Evolutionary conservation across 2,113 vertebrate species (phyloP).

Genomic region (Edolisoma coerulescens): DNA sequence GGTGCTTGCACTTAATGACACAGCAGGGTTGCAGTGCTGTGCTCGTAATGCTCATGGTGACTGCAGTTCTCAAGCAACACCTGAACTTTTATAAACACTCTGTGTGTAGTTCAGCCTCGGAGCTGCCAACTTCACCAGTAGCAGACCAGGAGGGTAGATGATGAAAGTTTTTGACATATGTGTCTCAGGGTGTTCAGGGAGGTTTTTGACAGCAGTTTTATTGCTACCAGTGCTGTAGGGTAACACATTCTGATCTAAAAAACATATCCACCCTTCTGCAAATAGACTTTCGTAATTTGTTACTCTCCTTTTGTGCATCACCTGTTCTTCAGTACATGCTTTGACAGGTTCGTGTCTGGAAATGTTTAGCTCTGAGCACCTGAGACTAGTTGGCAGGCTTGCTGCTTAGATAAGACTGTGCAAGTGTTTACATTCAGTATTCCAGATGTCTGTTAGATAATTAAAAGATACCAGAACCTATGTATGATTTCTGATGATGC

Average conservation of each 20-base stretch:
- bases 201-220: slow-evolving; percentile 10
- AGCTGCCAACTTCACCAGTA: slow-evolving; percentile 30
- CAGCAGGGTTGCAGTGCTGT: background rate
- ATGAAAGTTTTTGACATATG: background rate
- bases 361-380: slow-evolving; percentile 36
- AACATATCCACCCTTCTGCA: background rate
- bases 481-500: background rate
- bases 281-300: background rate
- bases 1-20: background rate
- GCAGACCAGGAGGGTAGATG: background rate
- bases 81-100: background rate
- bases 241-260: background rate
- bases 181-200: background rate
- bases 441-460: slow-evolving; percentile 28
- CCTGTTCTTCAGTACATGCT: background rate
- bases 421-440: background rate
- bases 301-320: background rate
- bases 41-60: background rate
- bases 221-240: background rate
- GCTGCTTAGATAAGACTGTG: background rate
- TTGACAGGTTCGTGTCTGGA: slow-evolving; percentile 21
- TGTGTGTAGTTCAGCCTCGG: background rate
- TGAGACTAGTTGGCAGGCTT: slow-evolving; percentile 4
- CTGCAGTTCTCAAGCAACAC: slow-evolving; percentile 30
- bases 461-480: background rate